Percentiles rank a stretch among this genome's conserved stretches.
phyloP scores from a whole-genome alignment of 2,797 vertebrate species.

The Cryptoprocta ferox region DNA sequence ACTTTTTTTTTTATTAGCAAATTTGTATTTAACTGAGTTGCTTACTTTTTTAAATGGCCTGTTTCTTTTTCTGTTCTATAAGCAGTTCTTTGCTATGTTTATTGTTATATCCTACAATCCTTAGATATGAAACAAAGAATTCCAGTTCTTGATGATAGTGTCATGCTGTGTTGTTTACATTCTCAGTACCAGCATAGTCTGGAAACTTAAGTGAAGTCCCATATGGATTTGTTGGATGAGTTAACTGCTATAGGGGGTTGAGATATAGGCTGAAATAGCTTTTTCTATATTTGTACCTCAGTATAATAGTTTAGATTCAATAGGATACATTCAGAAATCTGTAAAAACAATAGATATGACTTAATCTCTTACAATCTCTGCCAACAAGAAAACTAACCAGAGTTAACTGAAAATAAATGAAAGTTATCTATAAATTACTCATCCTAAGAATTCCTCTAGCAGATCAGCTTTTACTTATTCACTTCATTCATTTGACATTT shows the following conservation, averaged over 20 bases:
- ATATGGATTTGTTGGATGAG: background rate
- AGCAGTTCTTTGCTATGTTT: background rate
- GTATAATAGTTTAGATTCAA: background rate
- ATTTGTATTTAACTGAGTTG: background rate
- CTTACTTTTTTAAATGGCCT: background rate
- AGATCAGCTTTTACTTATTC: background rate
- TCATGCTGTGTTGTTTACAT: background rate
- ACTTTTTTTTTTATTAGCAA: background rate
- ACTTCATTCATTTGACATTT: background rate
- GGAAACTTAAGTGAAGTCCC: background rate
- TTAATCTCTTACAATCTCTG: background rate
- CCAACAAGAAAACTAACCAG: background rate
- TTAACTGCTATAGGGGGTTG: background rate
- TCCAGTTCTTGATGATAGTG: background rate
- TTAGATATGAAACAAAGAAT: background rate
- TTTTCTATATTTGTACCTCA: background rate
- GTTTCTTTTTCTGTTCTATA: background rate
- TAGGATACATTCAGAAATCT: slow-evolving; percentile 17
- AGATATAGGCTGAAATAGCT: background rate
- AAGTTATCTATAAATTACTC: background rate
- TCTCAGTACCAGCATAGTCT: background rate
- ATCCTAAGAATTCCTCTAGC: background rate
- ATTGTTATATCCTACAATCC: background rate
- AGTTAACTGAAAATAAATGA: background rate
- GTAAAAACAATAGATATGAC: background rate